Conservation (phyloP, 2,888 invertebrate species). For the Cabera pusaria region DNA sequence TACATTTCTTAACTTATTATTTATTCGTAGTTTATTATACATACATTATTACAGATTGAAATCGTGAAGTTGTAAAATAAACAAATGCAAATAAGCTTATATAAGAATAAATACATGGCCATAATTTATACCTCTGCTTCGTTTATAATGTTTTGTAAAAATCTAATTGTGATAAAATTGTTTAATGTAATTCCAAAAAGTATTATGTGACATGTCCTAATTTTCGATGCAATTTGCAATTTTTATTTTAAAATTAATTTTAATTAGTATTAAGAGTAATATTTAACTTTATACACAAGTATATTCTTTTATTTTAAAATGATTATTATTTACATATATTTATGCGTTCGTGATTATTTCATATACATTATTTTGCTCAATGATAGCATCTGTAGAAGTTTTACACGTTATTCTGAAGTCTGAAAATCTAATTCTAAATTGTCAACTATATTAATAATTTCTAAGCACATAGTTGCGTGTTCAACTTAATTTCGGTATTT, state of each 20-base stretch:
- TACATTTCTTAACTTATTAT: too few relatives aligned
- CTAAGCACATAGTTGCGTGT: too few relatives aligned
- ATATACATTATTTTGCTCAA: slow-evolving; percentile 23
- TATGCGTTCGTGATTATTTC: background rate
- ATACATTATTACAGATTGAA: too few relatives aligned
- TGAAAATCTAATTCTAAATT: background rate
- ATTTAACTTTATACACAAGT: slow-evolving; percentile 6
- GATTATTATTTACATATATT: slow-evolving; percentile 2
- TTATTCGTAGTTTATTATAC: too few relatives aligned
- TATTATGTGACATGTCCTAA: slow-evolving; percentile 30
- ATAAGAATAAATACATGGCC: slow-evolving; percentile 9
- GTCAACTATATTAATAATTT: too few relatives aligned
- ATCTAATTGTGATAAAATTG: slow-evolving; percentile 27
- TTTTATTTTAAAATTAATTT: slow-evolving; percentile 4
- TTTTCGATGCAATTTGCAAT: slow-evolving; percentile 11
- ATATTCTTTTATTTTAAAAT: background rate
- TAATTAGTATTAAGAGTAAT: slow-evolving; percentile 11
- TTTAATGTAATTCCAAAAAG: slow-evolving; percentile 26
- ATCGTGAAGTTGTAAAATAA: too few relatives aligned
- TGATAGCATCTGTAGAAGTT: slow-evolving; percentile 9
- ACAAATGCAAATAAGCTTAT: too few relatives aligned
- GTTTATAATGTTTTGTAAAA: slow-evolving; percentile 3
- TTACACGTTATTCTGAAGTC: slow-evolving; percentile 1
- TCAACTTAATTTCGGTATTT: too few relatives aligned
- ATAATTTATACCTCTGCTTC: slow-evolving; percentile 13